Evolutionary conservation across 2,888 invertebrate genomes (phyloP).

Genomic region (Silvanus unidentatus): DNA sequence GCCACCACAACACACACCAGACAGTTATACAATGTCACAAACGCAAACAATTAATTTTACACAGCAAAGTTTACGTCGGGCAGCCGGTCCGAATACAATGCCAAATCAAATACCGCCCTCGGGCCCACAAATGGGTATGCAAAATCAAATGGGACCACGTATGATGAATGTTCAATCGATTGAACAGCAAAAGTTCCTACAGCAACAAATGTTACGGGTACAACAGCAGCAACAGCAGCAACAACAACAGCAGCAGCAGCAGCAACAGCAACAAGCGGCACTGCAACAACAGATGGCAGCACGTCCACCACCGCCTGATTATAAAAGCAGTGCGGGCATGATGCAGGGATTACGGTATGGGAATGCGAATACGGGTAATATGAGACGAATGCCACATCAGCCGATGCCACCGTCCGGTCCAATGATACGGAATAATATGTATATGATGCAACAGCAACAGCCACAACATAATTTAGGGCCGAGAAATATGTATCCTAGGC

Average conservation of each 20-base stretch:
- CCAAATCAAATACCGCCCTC: conserved; percentile 11
- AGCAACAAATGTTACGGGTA: conserved; percentile 54
- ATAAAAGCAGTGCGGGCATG: conserved; percentile 62
- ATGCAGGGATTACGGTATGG: conserved; percentile 45
- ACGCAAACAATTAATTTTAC: conserved; percentile 82
- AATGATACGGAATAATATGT: conserved; percentile 62
- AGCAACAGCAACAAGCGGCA: conserved; percentile 46
- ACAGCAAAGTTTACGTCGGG: conserved; percentile 61
- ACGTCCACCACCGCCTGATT: conserved; percentile 80
- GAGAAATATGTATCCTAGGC: conserved; percentile 48
- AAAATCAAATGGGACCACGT: conserved; percentile 20
- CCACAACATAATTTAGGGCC: conserved; percentile 48
- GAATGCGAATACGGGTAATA: conserved; percentile 48
- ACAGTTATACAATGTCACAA: conserved; percentile 71
- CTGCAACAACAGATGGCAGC: conserved; percentile 39
- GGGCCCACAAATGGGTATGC: conserved; percentile 14
- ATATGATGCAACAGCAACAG: conserved; percentile 52
- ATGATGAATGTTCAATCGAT: conserved; percentile 35
- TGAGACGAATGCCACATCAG: conserved; percentile 63
- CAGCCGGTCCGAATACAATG: conserved; percentile 36
- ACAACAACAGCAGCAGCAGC: conserved; percentile 48
- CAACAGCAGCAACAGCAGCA: conserved; percentile 51
- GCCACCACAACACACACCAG: conserved; percentile 28
- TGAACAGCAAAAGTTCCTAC: conserved; percentile 50
- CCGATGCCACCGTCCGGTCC: conserved; percentile 66